Evolutionary conservation across 2,113 vertebrate species (phyloP).

Genomic region (Gobio gobio): DNA sequence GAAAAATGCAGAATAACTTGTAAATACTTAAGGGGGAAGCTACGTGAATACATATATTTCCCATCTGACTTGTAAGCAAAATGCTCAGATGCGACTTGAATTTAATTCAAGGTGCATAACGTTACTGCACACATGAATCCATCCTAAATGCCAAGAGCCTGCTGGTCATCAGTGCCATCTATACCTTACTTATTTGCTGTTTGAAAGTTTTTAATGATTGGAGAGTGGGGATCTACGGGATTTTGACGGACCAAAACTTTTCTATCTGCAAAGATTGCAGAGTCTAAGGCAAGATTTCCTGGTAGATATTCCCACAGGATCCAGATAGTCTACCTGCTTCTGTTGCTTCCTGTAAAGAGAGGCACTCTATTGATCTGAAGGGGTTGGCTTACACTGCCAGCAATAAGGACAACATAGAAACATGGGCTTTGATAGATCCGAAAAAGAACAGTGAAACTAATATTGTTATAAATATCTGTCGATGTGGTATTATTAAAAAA

Average conservation of each 20-base stretch:
- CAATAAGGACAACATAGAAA: constrained; percentile 24
- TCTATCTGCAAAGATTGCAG: constrained; percentile 45
- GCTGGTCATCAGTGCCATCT: background rate
- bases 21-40: background rate
- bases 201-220: background rate
- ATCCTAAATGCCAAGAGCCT: background rate
- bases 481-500: background rate
- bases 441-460: background rate
- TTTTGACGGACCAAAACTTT: background rate
- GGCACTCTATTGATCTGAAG: constrained; percentile 68
- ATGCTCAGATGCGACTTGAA: background rate
- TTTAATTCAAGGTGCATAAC: background rate
- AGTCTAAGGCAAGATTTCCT: constrained; percentile 66
- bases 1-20: constrained; percentile 28
- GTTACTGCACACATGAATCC: background rate
- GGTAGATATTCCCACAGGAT: constrained; percentile 65
- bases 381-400: constrained; percentile 53
- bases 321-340: constrained; percentile 48
- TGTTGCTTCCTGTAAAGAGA: constrained; percentile 68
- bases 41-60: background rate
- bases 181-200: background rate
- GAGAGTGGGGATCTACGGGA: background rate
- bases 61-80: background rate
- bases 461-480: constrained; percentile 14
- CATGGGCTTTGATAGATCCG: background rate